phyloP scores from a whole-genome alignment of 2,888 invertebrate species.

The Saturnia pavonia region DNA sequence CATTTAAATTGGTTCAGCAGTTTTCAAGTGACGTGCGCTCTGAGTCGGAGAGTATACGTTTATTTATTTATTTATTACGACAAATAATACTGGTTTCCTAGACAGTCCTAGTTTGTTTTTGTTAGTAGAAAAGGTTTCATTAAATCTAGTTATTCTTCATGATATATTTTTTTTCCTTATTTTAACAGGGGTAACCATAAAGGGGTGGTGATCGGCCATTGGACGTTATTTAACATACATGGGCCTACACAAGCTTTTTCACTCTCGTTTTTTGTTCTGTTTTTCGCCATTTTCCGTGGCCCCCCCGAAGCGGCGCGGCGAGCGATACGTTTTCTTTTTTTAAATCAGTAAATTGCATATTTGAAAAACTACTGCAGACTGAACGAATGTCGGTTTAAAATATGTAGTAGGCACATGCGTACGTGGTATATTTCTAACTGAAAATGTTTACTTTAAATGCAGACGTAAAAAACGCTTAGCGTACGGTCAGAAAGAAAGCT shows the following conservation, averaged over 20 bases:
- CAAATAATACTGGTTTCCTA: no score
- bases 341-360: conserved; percentile 81
- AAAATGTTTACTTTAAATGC: conserved; percentile 28
- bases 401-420: conserved; percentile 23
- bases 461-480: conserved; percentile 16
- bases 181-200: conserved; percentile 40
- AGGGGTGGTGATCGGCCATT: conserved; percentile 40
- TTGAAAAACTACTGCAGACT: conserved; percentile 73
- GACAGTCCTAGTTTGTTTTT: no score
- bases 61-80: no score
- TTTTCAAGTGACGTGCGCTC: no score
- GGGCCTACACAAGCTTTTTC: conserved; percentile 60
- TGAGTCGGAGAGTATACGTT: no score
- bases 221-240: conserved; percentile 73
- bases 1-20: no score
- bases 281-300: conserved; percentile 70
- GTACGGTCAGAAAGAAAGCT: conserved; percentile 13
- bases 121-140: not conserved
- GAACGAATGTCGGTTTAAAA: conserved; percentile 47
- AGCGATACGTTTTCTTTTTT: conserved; percentile 60
- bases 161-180: not conserved
- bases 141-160: not conserved
- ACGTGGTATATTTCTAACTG: conserved; percentile 28
- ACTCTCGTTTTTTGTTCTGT: conserved; percentile 60
- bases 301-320: conserved; percentile 53